Conservation (phyloP, 2,797 vertebrate species). For the Bovichtus diacanthus region DNA sequence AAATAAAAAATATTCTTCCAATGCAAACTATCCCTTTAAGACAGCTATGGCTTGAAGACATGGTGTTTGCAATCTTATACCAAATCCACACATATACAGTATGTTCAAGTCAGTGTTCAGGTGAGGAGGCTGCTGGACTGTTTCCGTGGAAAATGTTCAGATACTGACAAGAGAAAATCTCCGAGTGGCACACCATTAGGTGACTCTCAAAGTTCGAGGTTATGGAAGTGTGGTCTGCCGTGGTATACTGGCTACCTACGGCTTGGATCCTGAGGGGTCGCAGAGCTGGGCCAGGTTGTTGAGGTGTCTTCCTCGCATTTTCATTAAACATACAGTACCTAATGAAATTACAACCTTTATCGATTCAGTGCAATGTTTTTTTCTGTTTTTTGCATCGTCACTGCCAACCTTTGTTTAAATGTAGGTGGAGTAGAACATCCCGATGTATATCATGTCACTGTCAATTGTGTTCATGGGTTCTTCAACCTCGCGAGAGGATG, state of each 20-base stretch:
- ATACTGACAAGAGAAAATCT: conserved; percentile 65
- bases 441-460: neutral
- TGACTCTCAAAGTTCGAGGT: conserved; percentile 66
- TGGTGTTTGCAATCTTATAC: conserved; percentile 46
- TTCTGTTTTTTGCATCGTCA: conserved; percentile 48
- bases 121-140: conserved; percentile 44
- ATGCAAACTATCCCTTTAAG: conserved; percentile 60
- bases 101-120: conserved; percentile 51
- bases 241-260: conserved; percentile 32
- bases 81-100: conserved; percentile 50
- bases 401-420: conserved; percentile 68
- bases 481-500: conserved; percentile 32
- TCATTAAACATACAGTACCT: conserved; percentile 56
- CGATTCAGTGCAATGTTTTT: conserved; percentile 60
- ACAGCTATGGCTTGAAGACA: conserved; percentile 56
- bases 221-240: conserved; percentile 64
- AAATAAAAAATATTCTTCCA: conserved; percentile 16
- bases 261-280: conserved; percentile 63
- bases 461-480: conserved; percentile 29
- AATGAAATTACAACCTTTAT: conserved; percentile 39
- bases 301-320: conserved; percentile 45
- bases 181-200: conserved; percentile 37
- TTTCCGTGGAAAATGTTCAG: conserved; percentile 56
- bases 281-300: conserved; percentile 49
- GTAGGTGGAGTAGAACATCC: conserved; percentile 47